phyloP scores from a whole-genome alignment of 2,797 vertebrate species.

The Aulostomus chinensis region DNA sequence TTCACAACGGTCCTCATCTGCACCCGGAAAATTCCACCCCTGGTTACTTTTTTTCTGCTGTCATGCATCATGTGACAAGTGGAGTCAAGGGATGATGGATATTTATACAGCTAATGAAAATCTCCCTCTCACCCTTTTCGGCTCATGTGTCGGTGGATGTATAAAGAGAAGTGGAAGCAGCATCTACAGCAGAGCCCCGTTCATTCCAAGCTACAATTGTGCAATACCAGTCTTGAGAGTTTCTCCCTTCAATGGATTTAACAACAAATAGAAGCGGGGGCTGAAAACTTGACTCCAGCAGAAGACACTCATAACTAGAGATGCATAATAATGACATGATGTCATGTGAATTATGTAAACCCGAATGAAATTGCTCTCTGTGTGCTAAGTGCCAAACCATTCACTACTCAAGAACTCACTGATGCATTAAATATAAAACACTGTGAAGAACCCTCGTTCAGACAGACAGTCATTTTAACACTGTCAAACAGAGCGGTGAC shows the following conservation, averaged over 20 bases:
- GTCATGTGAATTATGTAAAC: conserved; percentile 29
- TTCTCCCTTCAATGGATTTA: not conserved
- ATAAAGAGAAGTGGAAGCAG: no score
- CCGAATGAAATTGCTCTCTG: conserved; percentile 1
- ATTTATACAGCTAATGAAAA: not conserved
- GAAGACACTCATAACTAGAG: conserved; percentile 6
- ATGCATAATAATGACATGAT: conserved; percentile 11
- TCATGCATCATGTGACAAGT: not conserved
- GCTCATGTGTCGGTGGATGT: no score
- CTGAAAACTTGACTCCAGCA: not conserved
- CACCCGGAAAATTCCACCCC: not conserved
- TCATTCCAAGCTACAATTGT: no score
- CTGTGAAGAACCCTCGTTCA: no score
- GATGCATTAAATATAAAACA: conserved; percentile 1
- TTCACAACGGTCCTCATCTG: conserved; percentile 12
- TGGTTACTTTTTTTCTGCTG: not conserved
- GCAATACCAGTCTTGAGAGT: not conserved
- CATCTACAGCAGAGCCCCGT: no score
- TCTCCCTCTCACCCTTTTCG: no score
- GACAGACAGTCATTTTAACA: not conserved
- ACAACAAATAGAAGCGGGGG: conserved; percentile 11
- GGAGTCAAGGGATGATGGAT: not conserved
- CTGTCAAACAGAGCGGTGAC: not conserved
- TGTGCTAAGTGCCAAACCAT: conserved; percentile 12
- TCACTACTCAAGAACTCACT: not conserved